phyloP scores from a whole-genome alignment of 2,797 vertebrate species.

The Dendrocincla fuliginosa region DNA sequence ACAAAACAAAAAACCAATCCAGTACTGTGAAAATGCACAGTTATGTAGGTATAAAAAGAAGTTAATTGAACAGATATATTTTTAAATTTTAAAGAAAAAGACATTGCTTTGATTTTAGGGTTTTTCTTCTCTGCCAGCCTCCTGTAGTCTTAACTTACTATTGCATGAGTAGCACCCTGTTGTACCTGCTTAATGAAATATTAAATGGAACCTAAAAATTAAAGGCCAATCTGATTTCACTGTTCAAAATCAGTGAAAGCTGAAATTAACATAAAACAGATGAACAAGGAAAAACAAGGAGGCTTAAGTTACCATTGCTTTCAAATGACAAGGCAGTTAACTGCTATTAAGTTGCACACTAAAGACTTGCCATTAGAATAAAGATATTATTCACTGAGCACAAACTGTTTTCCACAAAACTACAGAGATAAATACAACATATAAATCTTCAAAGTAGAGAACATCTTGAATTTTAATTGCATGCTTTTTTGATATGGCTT shows the following conservation, averaged over 20 bases:
- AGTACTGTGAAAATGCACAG: background rate
- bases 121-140: background rate
- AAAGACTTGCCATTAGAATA: background rate
- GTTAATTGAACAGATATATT: background rate
- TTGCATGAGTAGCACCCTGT: background rate
- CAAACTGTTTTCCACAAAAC: background rate
- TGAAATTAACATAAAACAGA: background rate
- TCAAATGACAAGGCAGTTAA: background rate
- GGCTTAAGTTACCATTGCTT: background rate
- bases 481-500: background rate
- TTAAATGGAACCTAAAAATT: background rate
- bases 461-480: background rate
- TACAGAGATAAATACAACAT: background rate
- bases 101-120: background rate
- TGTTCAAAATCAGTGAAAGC: background rate
- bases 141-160: background rate
- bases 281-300: background rate
- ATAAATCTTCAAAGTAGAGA: background rate
- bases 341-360: background rate
- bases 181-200: background rate
- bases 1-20: background rate
- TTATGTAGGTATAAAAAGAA: background rate
- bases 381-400: background rate
- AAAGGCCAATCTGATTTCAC: background rate
- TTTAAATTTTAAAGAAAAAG: background rate